Conservation (phyloP, 2,797 vertebrate genomes). For the Decapterus maruadsi region DNA sequence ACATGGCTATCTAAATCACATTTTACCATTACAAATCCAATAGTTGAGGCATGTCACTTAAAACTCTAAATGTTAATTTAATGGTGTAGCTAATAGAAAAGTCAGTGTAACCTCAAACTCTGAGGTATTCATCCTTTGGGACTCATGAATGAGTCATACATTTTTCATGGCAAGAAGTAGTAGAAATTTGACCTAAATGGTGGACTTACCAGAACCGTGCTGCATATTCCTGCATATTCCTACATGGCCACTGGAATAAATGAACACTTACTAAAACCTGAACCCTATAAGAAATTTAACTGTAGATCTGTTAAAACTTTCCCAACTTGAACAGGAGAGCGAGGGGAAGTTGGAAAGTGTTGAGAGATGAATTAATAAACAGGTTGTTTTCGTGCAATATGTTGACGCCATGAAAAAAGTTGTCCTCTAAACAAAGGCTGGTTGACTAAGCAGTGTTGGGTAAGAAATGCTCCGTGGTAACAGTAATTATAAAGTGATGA, state of each 20-base stretch:
- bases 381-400: background rate
- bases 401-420: background rate
- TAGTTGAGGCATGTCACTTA: background rate
- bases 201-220: background rate
- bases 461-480: background rate
- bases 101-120: too few species aligned
- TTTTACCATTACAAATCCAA: background rate
- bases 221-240: background rate
- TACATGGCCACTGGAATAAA: too few species aligned
- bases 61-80: too few species aligned
- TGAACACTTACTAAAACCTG: background rate
- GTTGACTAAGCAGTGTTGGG: background rate
- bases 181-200: background rate
- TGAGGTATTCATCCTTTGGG: background rate
- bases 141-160: background rate
- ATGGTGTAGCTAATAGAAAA: too few species aligned
- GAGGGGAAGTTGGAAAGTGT: background rate
- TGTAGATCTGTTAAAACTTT: background rate
- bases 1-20: background rate
- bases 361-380: background rate
- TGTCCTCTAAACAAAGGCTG: constrained; percentile 25
- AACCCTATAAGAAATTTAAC: background rate
- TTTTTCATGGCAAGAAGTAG: background rate
- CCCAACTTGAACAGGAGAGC: background rate
- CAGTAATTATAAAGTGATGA: constrained; percentile 24